Base-by-base conservation (phyloP, 1,140 invertebrate genomes). In the Macrobrachium nipponense region DNA sequence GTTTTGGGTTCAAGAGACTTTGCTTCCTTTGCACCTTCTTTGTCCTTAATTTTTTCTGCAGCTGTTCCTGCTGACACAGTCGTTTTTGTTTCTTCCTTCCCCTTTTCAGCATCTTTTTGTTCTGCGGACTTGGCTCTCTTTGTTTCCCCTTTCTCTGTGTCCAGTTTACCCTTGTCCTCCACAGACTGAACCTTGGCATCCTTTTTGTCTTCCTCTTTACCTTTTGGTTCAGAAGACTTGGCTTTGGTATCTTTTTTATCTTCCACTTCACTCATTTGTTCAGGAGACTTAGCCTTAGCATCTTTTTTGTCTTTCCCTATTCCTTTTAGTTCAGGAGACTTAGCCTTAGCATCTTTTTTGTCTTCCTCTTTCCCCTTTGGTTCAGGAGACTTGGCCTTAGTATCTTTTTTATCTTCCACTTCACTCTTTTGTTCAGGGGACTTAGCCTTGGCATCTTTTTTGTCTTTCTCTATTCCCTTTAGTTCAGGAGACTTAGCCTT, bases 381-480 rank as follows among this genome's bases (percentile, higher is more conserved):
- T 14, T 78, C 27, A 14, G 18, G 14, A 12, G 18, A 14, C 12
- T 72, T 78, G 12, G 14, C 7, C 76, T 58, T 43, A 2, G 18
- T 59, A 20, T 89, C 51, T 80, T 80, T 36, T 72, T 89, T 82
- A 66, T 68, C 58, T 15, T 80, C 62, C 58, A 44, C 64, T 61
- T 86, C 76, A 11, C 17, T 27, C 27, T 72, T 58, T 17, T 68
- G 43, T 27, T 60, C 60, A 12, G 20, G 59, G 23, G 68, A 80
- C 36, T 43, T 88, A 80, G 85, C 86, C 68, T 90, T 89, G 87
- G 68, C 80, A 64, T 87, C 89, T 73, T 89, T 87, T 78, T 86
- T 88, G 58, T 79, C 72, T 86, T 83, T 87, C 81, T 80, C 78
- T 82, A 83, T 88, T 89, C 73, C 89, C 83, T 83, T 82, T 83